Evolutionary conservation across 2,797 vertebrate genomes (phyloP), one percentile per base, ranked within the genome.

Genomic region (Scolopax bukidnonensis): DNA sequence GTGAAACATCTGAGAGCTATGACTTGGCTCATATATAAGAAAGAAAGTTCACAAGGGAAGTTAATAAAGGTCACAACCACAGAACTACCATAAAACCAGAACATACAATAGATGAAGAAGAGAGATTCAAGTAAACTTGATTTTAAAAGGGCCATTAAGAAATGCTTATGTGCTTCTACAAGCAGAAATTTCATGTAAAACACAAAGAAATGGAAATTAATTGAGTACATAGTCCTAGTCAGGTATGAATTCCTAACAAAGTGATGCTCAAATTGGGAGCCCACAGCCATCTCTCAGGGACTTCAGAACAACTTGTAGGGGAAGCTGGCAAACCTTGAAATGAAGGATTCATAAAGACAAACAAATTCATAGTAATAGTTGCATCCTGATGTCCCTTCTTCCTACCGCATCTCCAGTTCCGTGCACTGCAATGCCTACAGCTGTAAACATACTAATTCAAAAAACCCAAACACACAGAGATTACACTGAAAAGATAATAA

Each of bases 41-140:
- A 85, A 88, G 70, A 53, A 94, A 78, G 84, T 84, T 93, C 89
- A 84, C 68, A 36, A 79, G 90, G 82, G 89, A 95, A 89, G 65
- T 23, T 94, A 95, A 93, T 95, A 96, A 97, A 95, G 93, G 93
- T 84, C 71, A 93, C 71, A 91, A 54, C 24, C 87, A 94, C 75
- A 65, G 40, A 96, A 89, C 36, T 75, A 80, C 50, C n/a, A 93
- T 86, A 93, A 92, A 96, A 73, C 30, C 53, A 81, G 60, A 90
- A 67, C 4, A 68, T 47, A 84, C 24, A 86, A 51, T 4, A 89
- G 60, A 82, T 76, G 73, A 95, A 91, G 90, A 67, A 65, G 33
- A 50, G 9, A 78, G 48, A 85, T 79, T 71, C 60, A 47, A 67
- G 69, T 36, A 93, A 95, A 93, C 6, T 14, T 75, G 32, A 59